A percentile compares a stretch with the other conserved stretches of the same genome.
Evolutionary conservation across 2,888 invertebrate genomes (phyloP).

Genomic region (Tetropium fuscum): DNA sequence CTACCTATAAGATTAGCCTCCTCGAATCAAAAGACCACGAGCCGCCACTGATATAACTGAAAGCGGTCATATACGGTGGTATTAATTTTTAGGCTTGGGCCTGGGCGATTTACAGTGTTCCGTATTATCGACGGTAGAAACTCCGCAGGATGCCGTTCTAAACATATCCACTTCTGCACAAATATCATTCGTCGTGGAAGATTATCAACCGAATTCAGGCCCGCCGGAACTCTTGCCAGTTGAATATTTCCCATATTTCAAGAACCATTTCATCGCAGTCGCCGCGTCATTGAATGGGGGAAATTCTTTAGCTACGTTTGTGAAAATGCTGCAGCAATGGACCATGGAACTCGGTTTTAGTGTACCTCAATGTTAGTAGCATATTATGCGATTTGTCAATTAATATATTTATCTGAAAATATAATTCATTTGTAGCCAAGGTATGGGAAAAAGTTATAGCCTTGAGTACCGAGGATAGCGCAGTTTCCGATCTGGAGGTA

Average conservation of each 20-base stretch:
- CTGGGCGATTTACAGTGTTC: slow-evolving; percentile 89
- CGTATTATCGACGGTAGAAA: slow-evolving; percentile 80
- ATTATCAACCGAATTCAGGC: slow-evolving; percentile 64
- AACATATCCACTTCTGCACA: slow-evolving; percentile 92
- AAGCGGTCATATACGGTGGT: no score
- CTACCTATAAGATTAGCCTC: no score
- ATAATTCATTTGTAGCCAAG: no score
- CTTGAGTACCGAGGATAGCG: slow-evolving; percentile 70
- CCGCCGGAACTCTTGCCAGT: slow-evolving; percentile 66
- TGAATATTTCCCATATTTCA: slow-evolving; percentile 83
- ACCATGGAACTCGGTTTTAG: slow-evolving; percentile 80
- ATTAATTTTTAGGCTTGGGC: slow-evolving; percentile 73
- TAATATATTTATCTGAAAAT: no score
- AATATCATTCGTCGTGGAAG: slow-evolving; percentile 78
- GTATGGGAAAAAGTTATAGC: slow-evolving; percentile 83
- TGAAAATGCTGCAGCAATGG: slow-evolving; percentile 85
- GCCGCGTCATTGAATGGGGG: slow-evolving; percentile 90
- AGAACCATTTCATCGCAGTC: slow-evolving; percentile 78
- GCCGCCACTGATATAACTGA: no score
- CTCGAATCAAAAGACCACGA: no score
- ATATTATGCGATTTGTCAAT: not conserved
- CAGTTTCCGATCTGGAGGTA: slow-evolving; percentile 73
- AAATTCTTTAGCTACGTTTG: slow-evolving; percentile 84
- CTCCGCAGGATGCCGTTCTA: slow-evolving; percentile 76
- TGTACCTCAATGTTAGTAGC: slow-evolving; percentile 74